Evolutionary conservation across 2,113 vertebrate species (phyloP).

Genomic region (Illadopsis cleaveri): DNA sequence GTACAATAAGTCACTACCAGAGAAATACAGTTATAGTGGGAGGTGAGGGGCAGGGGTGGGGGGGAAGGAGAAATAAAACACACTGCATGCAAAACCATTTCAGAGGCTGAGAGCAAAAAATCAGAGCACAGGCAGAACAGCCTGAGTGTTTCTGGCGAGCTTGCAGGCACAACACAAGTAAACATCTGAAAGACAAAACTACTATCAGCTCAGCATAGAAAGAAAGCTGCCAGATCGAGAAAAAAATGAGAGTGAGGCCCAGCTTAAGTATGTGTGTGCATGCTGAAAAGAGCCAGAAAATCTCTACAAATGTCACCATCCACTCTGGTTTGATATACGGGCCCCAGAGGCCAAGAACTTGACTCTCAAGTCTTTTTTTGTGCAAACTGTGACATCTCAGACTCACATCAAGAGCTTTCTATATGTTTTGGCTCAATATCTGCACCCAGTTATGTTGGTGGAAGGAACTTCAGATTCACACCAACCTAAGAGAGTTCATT

Average conservation of each 20-base stretch:
- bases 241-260: constrained; percentile 25
- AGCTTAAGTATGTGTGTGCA: constrained; percentile 33
- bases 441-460: constrained; percentile 12
- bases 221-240: constrained; percentile 41
- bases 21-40: neutral
- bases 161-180: constrained; percentile 47
- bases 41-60: rapidly evolving
- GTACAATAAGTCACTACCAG: neutral
- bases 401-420: constrained; percentile 24
- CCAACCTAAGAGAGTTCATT: constrained; percentile 47
- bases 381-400: constrained; percentile 43
- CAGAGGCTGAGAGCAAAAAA: neutral
- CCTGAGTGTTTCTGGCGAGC: constrained; percentile 26
- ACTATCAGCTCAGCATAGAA: constrained; percentile 1
- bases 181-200: constrained; percentile 61
- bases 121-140: neutral
- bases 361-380: neutral
- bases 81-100: neutral
- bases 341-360: constrained; percentile 20
- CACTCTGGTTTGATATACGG: neutral
- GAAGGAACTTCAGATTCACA: constrained; percentile 51
- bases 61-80: neutral
- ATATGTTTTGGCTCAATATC: constrained; percentile 44
- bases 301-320: constrained; percentile 40
- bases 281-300: constrained; percentile 47